Base-by-base conservation (phyloP, 2,888 invertebrate species). In the Apotomis capreana region DNA sequence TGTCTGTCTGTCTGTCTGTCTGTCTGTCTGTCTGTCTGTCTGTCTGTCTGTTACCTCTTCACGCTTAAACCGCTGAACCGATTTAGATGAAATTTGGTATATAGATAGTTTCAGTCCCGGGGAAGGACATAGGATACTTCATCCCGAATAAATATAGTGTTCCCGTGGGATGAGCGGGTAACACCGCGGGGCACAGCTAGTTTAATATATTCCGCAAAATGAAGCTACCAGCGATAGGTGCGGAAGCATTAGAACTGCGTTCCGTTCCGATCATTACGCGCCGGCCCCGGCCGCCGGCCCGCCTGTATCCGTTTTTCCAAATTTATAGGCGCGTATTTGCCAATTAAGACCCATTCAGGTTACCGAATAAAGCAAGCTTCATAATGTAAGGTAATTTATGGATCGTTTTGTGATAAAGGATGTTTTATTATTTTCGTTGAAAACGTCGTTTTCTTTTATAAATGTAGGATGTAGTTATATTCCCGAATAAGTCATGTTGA, bases 251-350 rank as follows among this genome's bases (percentile, higher is more conserved):
- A 64, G 71, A 61, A 62, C 65, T 15, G 64, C 58, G 44, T 59
- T 46, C 46, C 81, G 81, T 83, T 82, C 80, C 81, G 82, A 80
- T 84, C 83, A 81, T 84, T 83, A 82, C 77, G 75, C 77, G 82
- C 82, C 80, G 83, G 71, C 55, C 61, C 70, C 57, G 80, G 76
- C 63, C 46, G 57, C 37, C 52, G 69, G 63, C 52, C 67, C 40
- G 69, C 3, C 67, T 68, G 75, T 69, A 71, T 73, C 69, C 73
- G 69, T 71, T 71, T 71, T 71, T 71, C 67, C 55, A 55, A 44
- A 71, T 71, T 71, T 71, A 71, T 71, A 71, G 71, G 57, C 57
- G 54, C 58, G 65, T 46, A 54, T 64, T 63, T 51, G 54, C 60
- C 61, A 68, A 71, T 71, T 71, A 71, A 49, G 61, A 36, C 36